A percentile compares a stretch with the other conserved stretches of the same genome.
Conservation (phyloP, 2,797 vertebrate species). For the Pseudomugil tenellus region DNA sequence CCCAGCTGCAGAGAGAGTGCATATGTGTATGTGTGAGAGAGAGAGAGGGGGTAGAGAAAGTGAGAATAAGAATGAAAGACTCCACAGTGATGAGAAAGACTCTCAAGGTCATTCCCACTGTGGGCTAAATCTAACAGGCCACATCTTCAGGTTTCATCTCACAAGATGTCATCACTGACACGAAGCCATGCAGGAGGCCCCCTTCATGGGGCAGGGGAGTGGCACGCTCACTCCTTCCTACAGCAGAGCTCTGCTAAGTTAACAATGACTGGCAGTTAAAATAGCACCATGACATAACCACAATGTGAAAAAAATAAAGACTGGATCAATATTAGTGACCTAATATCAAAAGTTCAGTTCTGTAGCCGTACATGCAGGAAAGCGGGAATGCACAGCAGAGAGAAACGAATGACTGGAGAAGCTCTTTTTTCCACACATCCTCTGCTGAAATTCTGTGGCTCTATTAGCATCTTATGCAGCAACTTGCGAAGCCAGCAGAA, state of each 20-base stretch:
- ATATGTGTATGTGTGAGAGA: neutral
- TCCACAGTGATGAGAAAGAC: slow-evolving; percentile 9
- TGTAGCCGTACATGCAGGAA: neutral
- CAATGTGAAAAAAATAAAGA: neutral
- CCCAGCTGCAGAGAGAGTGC: slow-evolving; percentile 8
- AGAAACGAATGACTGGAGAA: slow-evolving; percentile 11
- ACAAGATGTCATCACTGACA: slow-evolving; percentile 42
- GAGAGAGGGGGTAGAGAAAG: neutral
- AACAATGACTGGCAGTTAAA: neutral
- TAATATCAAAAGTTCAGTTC: neutral
- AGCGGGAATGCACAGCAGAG: neutral
- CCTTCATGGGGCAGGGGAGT: neutral
- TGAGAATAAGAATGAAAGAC: neutral
- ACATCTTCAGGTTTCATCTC: slow-evolving; percentile 33
- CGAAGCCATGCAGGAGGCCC: slow-evolving; percentile 11
- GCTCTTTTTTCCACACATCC: slow-evolving; percentile 39
- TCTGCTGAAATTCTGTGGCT: slow-evolving; percentile 34
- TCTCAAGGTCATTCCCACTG: slow-evolving; percentile 38
- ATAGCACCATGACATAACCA: neutral
- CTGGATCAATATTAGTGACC: neutral
- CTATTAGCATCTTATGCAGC: slow-evolving; percentile 15
- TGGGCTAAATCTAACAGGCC: slow-evolving; percentile 15
- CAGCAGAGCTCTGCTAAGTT: neutral
- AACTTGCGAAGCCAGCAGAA: slow-evolving; percentile 38
- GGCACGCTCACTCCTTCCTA: neutral